phyloP scores from a whole-genome alignment of 2,888 invertebrate genomes.

The Perizoma affinitatum region DNA sequence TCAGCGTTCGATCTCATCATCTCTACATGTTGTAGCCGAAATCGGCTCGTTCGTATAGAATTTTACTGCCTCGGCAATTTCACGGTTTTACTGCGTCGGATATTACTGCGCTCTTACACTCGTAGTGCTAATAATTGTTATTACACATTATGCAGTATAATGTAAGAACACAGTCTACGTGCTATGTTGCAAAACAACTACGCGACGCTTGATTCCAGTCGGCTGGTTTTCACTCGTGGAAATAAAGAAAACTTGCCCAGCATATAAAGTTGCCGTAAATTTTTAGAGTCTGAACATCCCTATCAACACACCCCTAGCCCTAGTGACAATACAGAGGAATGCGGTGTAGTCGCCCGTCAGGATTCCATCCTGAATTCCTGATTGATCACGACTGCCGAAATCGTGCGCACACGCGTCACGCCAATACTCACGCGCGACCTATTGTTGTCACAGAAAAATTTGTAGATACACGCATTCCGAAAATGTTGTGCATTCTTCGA shows the following conservation, averaged over 20 bases:
- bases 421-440: conserved; percentile 29
- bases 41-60: conserved; percentile 6
- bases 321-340: conserved; percentile 49
- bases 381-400: conserved; percentile 60
- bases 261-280: no score
- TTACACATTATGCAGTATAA: conserved; percentile 38
- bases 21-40: neutral
- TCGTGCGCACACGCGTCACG: conserved; percentile 66
- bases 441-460: conserved; percentile 32
- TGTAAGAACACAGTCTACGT: conserved; percentile 39
- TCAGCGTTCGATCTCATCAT: no score
- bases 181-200: conserved; percentile 37
- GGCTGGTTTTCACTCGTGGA: conserved; percentile 3
- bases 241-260: neutral
- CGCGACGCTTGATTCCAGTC: conserved; percentile 32
- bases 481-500: conserved; percentile 24
- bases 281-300: neutral
- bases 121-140: conserved; percentile 47
- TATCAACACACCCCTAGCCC: conserved; percentile 2
- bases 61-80: conserved; percentile 47
- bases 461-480: conserved; percentile 37
- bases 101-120: conserved; percentile 48
- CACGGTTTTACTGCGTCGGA: conserved; percentile 52
- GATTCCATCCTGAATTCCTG: conserved; percentile 15
- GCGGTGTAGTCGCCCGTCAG: conserved; percentile 26